Evolutionary conservation across 2,888 invertebrate genomes (phyloP).

Genomic region (Cartodere bifasciata): DNA sequence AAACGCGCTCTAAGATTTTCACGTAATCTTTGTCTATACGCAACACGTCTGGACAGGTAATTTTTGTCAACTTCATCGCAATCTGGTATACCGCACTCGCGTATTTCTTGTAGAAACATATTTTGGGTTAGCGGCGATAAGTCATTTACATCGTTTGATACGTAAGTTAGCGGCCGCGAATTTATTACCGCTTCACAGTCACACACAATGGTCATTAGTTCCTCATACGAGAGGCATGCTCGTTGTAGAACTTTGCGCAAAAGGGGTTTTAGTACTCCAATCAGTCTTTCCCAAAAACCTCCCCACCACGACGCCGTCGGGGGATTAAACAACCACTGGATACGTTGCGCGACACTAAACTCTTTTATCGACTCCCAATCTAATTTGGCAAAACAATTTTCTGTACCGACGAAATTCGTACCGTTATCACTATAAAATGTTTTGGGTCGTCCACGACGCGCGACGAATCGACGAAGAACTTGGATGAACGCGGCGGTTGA

Average conservation of each 20-base stretch:
- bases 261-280: slow-evolving; percentile 27
- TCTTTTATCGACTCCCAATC: slow-evolving; percentile 19
- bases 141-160: slow-evolving; percentile 12
- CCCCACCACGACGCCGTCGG: slow-evolving; percentile 33
- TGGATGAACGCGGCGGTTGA: slow-evolving; percentile 24
- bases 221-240: slow-evolving; percentile 20
- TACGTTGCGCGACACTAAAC: slow-evolving; percentile 14
- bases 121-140: slow-evolving; percentile 15
- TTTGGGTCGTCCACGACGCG: slow-evolving; percentile 23
- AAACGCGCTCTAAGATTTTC: slow-evolving; percentile 16
- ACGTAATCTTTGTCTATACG: slow-evolving; percentile 15
- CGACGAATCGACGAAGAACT: slow-evolving; percentile 25
- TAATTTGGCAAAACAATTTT: slow-evolving; percentile 18
- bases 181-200: slow-evolving; percentile 27
- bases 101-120: slow-evolving; percentile 20
- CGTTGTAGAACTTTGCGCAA: slow-evolving; percentile 26
- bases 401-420: slow-evolving; percentile 27
- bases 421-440: slow-evolving; percentile 26
- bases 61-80: slow-evolving; percentile 13
- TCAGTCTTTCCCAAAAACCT: slow-evolving; percentile 32
- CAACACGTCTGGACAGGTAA: slow-evolving; percentile 12
- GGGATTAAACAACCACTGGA: slow-evolving; percentile 28
- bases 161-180: slow-evolving; percentile 19
- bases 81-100: slow-evolving; percentile 15
- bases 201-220: slow-evolving; percentile 16